phyloP scores from a whole-genome alignment of 2,888 invertebrate species.

The Acanthosoma haemorrhoidale region DNA sequence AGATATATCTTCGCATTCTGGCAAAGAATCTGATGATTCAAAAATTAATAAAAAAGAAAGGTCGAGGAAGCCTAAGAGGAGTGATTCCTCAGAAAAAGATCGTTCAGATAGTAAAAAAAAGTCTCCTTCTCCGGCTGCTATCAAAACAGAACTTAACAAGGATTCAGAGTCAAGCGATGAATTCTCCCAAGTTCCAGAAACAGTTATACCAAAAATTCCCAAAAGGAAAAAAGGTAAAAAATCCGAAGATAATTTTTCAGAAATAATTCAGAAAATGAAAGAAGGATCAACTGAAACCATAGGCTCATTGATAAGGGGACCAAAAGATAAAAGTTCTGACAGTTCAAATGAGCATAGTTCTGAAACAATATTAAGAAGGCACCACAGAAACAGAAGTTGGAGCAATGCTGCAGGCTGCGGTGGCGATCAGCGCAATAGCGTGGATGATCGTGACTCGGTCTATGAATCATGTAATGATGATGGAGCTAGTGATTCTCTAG shows the following conservation, averaged over 20 bases:
- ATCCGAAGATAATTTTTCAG: slow-evolving; percentile 18
- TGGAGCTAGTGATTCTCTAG: slow-evolving; percentile 31
- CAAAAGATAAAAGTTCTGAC: slow-evolving; percentile 7
- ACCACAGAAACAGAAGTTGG: background rate
- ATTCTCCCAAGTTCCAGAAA: slow-evolving; percentile 19
- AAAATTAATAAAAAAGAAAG: slow-evolving; percentile 23
- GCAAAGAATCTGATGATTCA: slow-evolving; percentile 28
- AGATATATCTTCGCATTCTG: slow-evolving; percentile 25
- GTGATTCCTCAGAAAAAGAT: slow-evolving; percentile 33
- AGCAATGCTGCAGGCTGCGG: background rate
- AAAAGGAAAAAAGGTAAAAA: slow-evolving; percentile 36
- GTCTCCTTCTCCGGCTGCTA: slow-evolving; percentile 30
- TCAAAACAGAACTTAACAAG: slow-evolving; percentile 23
- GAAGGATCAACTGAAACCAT: background rate
- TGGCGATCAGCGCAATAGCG: background rate
- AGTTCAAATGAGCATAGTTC: slow-evolving; percentile 9
- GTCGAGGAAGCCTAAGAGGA: slow-evolving; percentile 30
- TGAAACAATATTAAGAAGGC: background rate
- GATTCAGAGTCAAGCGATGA: slow-evolving; percentile 41
- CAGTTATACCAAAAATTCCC: slow-evolving; percentile 19
- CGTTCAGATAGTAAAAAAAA: slow-evolving; percentile 30
- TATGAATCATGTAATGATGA: slow-evolving; percentile 41
- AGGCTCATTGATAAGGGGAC: background rate
- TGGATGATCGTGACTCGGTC: slow-evolving; percentile 40
- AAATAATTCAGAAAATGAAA: background rate